Evolutionary conservation across 2,888 invertebrate genomes (phyloP).

Genomic region (Mesopsocus fuscifrons): DNA sequence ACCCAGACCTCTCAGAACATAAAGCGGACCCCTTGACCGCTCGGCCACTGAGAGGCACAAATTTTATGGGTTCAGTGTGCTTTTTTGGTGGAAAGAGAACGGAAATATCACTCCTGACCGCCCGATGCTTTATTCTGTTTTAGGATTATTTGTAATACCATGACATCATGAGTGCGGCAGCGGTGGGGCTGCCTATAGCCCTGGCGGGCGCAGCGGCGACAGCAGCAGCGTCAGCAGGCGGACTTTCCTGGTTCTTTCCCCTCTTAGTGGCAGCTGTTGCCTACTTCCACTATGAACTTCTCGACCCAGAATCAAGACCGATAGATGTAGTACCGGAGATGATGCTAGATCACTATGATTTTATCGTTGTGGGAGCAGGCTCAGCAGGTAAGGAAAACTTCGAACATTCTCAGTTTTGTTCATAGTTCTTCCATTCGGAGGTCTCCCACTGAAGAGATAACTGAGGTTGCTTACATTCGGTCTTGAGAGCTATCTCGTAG

Average conservation of each 20-base stretch:
- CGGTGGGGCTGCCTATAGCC: constrained; percentile 27
- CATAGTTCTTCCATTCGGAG: too few relatives aligned
- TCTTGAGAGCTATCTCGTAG: background rate
- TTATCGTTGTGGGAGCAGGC: constrained; percentile 70
- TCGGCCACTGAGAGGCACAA: too few relatives aligned
- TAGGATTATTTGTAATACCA: constrained; percentile 3
- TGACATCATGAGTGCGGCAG: constrained; percentile 18
- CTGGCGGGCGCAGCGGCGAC: constrained; percentile 40
- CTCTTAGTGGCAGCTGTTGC: constrained; percentile 69
- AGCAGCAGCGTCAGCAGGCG: constrained; percentile 42
- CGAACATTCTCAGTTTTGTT: too few relatives aligned
- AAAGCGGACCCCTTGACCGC: too few relatives aligned
- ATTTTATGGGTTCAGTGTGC: too few relatives aligned
- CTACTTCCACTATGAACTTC: constrained; percentile 68
- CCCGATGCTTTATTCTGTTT: background rate
- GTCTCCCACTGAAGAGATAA: background rate
- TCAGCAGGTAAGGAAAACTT: constrained; percentile 72
- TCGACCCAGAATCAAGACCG: constrained; percentile 63
- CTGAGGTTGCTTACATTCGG: background rate
- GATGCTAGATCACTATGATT: constrained; percentile 54
- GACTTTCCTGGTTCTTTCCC: constrained; percentile 64
- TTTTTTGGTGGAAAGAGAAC: too few relatives aligned
- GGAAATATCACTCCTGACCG: too few relatives aligned
- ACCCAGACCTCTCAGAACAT: too few relatives aligned
- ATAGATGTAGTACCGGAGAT: constrained; percentile 42